A percentile compares a stretch with the other conserved stretches of the same genome.
Conservation (phyloP, 2,113 vertebrate genomes). For the Sylvia atricapilla region DNA sequence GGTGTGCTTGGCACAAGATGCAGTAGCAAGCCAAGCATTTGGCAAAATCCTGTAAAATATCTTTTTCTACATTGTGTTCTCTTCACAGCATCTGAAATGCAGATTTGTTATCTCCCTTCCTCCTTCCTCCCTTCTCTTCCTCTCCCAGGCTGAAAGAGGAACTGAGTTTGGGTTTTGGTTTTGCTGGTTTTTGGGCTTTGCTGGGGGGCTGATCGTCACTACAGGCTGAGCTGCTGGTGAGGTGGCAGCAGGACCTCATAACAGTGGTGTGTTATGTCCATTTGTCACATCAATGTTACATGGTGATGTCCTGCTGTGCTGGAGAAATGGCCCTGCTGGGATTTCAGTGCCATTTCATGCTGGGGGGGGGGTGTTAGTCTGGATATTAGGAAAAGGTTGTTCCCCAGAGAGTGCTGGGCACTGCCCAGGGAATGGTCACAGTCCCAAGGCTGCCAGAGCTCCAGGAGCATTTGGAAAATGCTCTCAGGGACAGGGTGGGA, state of each 20-base stretch:
- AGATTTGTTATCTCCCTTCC: neutral
- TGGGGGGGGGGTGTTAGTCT: neutral
- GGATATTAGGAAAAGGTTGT: neutral
- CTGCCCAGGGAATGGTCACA: fast-evolving
- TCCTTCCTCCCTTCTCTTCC: neutral
- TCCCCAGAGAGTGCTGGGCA: neutral
- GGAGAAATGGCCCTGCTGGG: neutral
- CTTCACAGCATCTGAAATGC: neutral
- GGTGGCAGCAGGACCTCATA: neutral
- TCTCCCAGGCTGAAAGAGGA: neutral
- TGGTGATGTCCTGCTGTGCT: neutral
- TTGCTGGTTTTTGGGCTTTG: neutral
- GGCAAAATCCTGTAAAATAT: neutral
- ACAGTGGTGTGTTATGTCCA: fast-evolving
- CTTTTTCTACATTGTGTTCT: neutral
- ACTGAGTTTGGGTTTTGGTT: neutral
- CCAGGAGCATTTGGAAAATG: fast-evolving
- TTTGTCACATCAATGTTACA: neutral
- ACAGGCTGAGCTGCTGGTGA: neutral
- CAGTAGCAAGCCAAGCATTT: neutral
- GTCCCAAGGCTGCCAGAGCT: neutral
- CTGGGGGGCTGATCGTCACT: neutral
- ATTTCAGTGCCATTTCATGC: neutral
- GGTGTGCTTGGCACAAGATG: neutral
- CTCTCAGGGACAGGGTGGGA: neutral